Evolutionary conservation across 2,888 invertebrate species (phyloP), one percentile per base, ranked within the genome.

Genomic region (Drosophila mimica): DNA sequence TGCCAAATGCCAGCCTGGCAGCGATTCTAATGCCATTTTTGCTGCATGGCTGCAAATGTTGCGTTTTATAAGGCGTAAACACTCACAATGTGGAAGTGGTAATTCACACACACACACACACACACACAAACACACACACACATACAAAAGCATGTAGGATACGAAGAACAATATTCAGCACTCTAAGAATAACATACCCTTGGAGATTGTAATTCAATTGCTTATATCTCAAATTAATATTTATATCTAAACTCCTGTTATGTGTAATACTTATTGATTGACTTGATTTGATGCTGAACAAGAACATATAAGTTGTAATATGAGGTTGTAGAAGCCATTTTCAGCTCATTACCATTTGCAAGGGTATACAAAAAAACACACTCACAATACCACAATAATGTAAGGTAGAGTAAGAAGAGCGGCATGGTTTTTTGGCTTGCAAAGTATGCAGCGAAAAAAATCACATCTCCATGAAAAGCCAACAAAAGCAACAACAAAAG

Each of bases 41-140:
- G 78, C 74, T 70, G 74, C 63, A 61, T 76, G 81, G 76, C 74
- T 77, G 67, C 77, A 77, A 88, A 86, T 86, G 83, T 86, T 86
- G 82, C 86, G 75, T 81, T 88, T 79, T 81, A 86, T 88, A 83
- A 86, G 82, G 82, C 81, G 82, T 82, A 83, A 86, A 81, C 88
- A 83, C 79, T 82, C 83, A 72, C 70, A 76, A 74, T 79, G 69
- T 69, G 70, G 74, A 57, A 70, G 74, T 69, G 65, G 69, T 70
- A 46, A 61, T 46, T 40, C 60, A 43, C 59, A 49, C 70, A 63
- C 48, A 49, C 49, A 67, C 2, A 59, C 34, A 31, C 28, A 40
- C n/a, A n/a, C n/a, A n/a, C n/a, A n/a, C n/a, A n/a, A n/a, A n/a
- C 49, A 67, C 2, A 59, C 34, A 31, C 36, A 36, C 20, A 53